These are phyloP conservation scores for Daphoenositta chrysoptera DNA, from an alignment of 2,113 vertebrate genomes.

Conservation along the genomic window DNA sequence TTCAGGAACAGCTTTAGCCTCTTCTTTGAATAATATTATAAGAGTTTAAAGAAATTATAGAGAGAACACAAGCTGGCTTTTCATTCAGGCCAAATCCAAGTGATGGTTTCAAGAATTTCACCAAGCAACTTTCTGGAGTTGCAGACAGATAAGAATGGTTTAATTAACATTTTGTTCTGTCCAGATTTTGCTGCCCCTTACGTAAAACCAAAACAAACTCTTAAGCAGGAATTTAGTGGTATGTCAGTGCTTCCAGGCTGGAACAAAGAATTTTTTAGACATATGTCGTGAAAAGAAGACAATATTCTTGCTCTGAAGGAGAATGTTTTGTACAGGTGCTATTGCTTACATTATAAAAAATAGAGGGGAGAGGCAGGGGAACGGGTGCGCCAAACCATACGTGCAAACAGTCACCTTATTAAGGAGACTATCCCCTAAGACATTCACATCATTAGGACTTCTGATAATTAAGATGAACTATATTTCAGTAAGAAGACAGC, in stretches of 20 bases:
- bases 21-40: neutral
- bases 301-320: neutral
- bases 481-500: slow-evolving; percentile 1
- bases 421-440: neutral
- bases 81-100: neutral
- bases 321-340: neutral
- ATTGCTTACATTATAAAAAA: neutral
- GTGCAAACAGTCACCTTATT: neutral
- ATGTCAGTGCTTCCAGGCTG: neutral
- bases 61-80: neutral
- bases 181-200: neutral
- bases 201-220: neutral
- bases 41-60: neutral
- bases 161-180: neutral
- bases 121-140: neutral
- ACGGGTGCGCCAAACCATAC: accelerated
- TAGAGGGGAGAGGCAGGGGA: neutral
- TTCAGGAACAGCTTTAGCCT: neutral
- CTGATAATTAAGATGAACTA: slow-evolving; percentile 11
- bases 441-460: neutral
- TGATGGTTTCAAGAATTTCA: neutral
- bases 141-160: neutral
- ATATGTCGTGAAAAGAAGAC: neutral
- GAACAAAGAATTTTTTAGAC: neutral
- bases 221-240: neutral